A percentile compares a stretch with the other conserved stretches of the same genome.
Evolutionary conservation across 2,113 vertebrate genomes (phyloP).

Genomic region (Percopsis transmontana): DNA sequence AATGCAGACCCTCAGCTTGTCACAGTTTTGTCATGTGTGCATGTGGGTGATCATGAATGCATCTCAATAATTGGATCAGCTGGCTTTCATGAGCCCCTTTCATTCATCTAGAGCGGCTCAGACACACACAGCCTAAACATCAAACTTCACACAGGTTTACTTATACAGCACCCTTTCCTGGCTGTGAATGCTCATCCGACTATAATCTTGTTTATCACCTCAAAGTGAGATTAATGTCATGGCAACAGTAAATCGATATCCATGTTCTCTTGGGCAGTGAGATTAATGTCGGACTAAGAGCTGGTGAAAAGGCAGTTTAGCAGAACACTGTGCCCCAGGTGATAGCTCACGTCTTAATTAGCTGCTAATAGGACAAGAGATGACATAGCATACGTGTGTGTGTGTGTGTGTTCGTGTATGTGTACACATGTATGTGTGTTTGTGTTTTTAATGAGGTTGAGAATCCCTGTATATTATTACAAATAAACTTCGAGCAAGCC

Average conservation of each 20-base stretch:
- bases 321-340: slow-evolving; percentile 51
- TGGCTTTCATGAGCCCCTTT: too few species aligned
- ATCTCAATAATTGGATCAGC: too few species aligned
- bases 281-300: slow-evolving; percentile 59
- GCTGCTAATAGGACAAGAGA: slow-evolving; percentile 49
- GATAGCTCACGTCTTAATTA: slow-evolving; percentile 59
- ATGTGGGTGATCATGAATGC: too few species aligned
- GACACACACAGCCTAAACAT: too few species aligned
- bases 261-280: slow-evolving; percentile 33
- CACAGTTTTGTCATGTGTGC: too few species aligned
- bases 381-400: slow-evolving; percentile 17
- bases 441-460: slow-evolving; percentile 6
- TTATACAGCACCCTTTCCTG: slow-evolving; percentile 15
- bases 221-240: slow-evolving; percentile 49
- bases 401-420: not conserved
- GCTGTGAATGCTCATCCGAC: slow-evolving; percentile 31
- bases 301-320: slow-evolving; percentile 49
- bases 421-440: not conserved
- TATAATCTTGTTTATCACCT: slow-evolving; percentile 46
- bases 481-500: not conserved
- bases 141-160: not conserved
- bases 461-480: not conserved
- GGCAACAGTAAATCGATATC: slow-evolving; percentile 50
- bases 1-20: too few species aligned
- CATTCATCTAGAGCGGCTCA: too few species aligned